Base-by-base conservation (phyloP, 2,113 vertebrate genomes). In the Equus przewalskii region DNA sequence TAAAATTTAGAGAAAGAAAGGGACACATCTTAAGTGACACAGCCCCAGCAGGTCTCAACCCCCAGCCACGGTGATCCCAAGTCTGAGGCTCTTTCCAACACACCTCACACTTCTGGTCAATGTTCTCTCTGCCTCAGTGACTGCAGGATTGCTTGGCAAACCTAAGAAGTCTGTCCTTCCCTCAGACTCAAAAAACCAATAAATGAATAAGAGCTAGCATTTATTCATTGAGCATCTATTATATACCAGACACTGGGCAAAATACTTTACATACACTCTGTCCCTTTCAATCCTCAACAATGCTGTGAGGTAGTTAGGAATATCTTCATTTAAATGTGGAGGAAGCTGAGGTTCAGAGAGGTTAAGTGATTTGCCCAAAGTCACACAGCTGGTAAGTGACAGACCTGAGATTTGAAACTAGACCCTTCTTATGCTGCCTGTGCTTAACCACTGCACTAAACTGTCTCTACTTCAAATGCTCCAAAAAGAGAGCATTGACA, bases 1-100 rank as follows among this genome's bases (percentile, higher is more conserved):
- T 8, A 44, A 51, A 65, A 58, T 26, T n/a, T 7, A 91, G 86
- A 91, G n/a, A 78, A 26, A 64, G 64, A 26, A 72, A 96, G 28
- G 36, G 36, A 81, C 12, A 24, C 79, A 24, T 21, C 26, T 70
- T 36, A 95, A 54, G 33, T 51, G 72, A 85, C 44, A n/a, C 18
- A 19, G 13, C 49, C 24, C n/a, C 36, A 36, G 6, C 11, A 8
- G 79, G 36, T 54, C 41, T 72, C 82, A 22, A 15, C 2, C 21
- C 44, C 58, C 6, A 46, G 73, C 62, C 15, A 3, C 2, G 10
- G 73, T 36, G 28, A 46, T 26, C 69, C 36, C 15, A 16, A 51
- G 13, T 75, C n/a, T 13, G n/a, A 18, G 81, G n/a, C 79, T 73
- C 65, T 64, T 78, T 64, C 19, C n/a, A 67, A 54, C 14, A 46